A percentile compares a stretch with the other conserved stretches of the same genome.
These are phyloP conservation scores for Nipponia nippon DNA, from an alignment of 2,113 vertebrate species.

Conservation along the genomic window DNA sequence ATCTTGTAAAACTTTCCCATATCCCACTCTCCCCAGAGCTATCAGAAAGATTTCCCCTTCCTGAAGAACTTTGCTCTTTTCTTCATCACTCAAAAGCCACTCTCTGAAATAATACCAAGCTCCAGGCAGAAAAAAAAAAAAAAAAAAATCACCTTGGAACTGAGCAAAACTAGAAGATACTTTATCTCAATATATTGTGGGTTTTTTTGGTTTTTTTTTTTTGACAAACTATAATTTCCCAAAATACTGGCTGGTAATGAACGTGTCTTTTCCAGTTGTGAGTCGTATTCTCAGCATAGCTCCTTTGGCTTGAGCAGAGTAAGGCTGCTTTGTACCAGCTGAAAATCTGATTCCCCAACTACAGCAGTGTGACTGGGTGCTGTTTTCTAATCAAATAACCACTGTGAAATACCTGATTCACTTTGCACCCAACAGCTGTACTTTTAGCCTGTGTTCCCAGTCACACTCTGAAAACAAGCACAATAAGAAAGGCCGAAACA, in stretches of 20 bases:
- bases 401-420: conserved; percentile 83
- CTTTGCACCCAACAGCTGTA: conserved; percentile 80
- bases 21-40: not conserved
- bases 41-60: conserved; percentile 5
- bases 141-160: not conserved
- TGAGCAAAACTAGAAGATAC: not conserved
- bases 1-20: not conserved
- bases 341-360: conserved; percentile 13
- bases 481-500: conserved; percentile 78
- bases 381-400: conserved; percentile 76
- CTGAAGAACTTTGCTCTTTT: not conserved
- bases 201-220: not conserved
- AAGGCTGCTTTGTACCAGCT: conserved; percentile 14
- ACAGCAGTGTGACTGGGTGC: conserved; percentile 64
- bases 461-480: conserved; percentile 68
- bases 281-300: not conserved
- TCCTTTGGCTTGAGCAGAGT: not conserved
- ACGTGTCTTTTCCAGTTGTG: not conserved
- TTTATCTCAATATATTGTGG: not conserved
- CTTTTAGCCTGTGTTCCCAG: conserved; percentile 73
- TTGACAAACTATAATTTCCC: not conserved
- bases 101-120: not conserved
- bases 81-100: not conserved
- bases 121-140: not conserved
- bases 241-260: not conserved